These are phyloP conservation scores for Drosophila nikananu DNA, from an alignment of 1,140 invertebrate genomes.

Conservation along the genomic window DNA sequence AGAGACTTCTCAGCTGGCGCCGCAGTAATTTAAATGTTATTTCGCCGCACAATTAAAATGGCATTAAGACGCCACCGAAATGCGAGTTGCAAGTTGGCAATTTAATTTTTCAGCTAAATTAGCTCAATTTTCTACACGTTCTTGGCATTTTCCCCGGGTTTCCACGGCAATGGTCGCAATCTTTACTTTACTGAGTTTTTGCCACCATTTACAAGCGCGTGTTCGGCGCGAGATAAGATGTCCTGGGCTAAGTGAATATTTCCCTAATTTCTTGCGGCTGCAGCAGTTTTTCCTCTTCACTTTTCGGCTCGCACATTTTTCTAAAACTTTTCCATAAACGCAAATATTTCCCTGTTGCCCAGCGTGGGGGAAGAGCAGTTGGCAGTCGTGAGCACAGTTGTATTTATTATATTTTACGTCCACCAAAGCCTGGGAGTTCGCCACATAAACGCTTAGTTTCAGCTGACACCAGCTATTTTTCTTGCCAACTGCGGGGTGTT, in stretches of 20 bases:
- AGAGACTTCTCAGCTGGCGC: constrained; percentile 52
- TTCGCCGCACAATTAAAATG: constrained; percentile 77
- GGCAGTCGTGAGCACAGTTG: constrained; percentile 1
- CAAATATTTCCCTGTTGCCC: constrained; percentile 37
- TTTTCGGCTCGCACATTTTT: constrained; percentile 36
- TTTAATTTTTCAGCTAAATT: constrained; percentile 58
- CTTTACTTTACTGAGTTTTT: constrained; percentile 10
- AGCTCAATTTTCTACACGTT: constrained; percentile 39
- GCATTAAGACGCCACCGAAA: constrained; percentile 66
- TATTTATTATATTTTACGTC: constrained; percentile 37
- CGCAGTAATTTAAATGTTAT: constrained; percentile 81
- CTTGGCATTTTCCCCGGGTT: constrained; percentile 36
- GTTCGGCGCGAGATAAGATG: constrained; percentile 60
- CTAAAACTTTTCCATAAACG: constrained; percentile 58
- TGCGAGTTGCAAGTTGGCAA: constrained; percentile 52
- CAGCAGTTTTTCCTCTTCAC: constrained; percentile 64
- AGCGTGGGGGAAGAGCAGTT: neutral
- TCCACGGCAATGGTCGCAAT: constrained; percentile 22
- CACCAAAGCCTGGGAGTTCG: neutral
- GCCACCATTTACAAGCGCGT: constrained; percentile 16
- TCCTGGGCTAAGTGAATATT: constrained; percentile 66
- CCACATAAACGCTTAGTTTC: constrained; percentile 35
- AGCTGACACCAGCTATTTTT: constrained; percentile 34
- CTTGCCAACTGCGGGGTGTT: constrained; percentile 31
- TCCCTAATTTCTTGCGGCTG: constrained; percentile 66